phyloP scores from a whole-genome alignment of 2,888 invertebrate genomes.

The Lasioglossum malachurum region DNA sequence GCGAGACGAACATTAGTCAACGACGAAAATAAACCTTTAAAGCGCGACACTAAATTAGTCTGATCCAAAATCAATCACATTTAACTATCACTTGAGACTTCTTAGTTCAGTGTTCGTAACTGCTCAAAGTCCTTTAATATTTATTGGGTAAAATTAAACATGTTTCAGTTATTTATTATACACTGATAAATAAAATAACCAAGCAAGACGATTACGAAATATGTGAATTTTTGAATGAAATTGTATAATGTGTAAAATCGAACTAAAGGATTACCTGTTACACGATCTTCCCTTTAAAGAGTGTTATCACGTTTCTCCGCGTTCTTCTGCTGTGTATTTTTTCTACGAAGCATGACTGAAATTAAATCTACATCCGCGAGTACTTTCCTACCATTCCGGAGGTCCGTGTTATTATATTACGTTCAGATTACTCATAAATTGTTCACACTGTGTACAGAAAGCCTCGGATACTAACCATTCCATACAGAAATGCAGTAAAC shows the following conservation, averaged over 20 bases:
- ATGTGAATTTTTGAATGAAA: neutral
- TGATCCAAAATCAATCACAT: neutral
- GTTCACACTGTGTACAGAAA: neutral
- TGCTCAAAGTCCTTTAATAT: neutral
- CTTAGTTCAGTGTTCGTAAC: neutral
- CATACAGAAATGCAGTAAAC: neutral
- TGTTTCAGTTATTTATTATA: no score
- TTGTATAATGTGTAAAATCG: neutral
- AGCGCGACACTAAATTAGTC: neutral
- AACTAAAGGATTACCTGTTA: constrained; percentile 9
- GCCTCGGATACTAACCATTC: neutral
- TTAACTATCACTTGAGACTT: neutral
- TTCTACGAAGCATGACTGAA: neutral
- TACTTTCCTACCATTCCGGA: neutral
- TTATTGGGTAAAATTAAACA: neutral
- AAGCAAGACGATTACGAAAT: neutral
- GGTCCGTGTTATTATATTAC: neutral
- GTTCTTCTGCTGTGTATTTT: neutral
- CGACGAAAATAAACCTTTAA: neutral
- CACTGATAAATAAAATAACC: neutral
- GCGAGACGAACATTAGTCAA: neutral
- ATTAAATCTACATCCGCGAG: neutral
- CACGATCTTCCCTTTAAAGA: neutral
- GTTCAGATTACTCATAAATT: neutral
- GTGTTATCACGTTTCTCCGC: neutral